Evolutionary conservation across 2,888 invertebrate species (phyloP).

Genomic region (Ophion ellenae): DNA sequence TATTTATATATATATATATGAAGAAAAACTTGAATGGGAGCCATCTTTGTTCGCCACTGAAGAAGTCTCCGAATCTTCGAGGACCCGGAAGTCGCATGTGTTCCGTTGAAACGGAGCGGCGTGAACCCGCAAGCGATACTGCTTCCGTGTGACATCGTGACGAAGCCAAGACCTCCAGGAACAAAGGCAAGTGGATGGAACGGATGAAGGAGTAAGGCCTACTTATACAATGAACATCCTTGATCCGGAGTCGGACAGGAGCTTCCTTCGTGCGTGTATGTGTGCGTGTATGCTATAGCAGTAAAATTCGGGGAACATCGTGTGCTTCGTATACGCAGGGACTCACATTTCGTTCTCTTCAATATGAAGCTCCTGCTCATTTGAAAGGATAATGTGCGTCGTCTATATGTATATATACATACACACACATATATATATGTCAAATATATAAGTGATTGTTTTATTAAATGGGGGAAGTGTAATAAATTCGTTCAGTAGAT

Average conservation of each 20-base stretch:
- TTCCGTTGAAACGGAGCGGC: constrained; percentile 30
- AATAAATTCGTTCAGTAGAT: too few species aligned
- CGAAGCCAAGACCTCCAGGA: constrained; percentile 1
- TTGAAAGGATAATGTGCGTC: too few species aligned
- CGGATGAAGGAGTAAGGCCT: constrained; percentile 4
- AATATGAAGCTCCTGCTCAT: too few species aligned
- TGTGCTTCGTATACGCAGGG: too few species aligned
- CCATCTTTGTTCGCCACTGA: background rate
- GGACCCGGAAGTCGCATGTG: constrained; percentile 38
- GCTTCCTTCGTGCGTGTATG: background rate
- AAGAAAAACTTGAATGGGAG: background rate
- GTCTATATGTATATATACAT: too few species aligned
- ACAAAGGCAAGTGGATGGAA: constrained; percentile 30
- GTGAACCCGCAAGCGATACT: constrained; percentile 7
- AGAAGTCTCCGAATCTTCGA: background rate
- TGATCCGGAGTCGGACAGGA: constrained; percentile 42
- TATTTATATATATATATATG: background rate
- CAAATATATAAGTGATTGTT: too few species aligned
- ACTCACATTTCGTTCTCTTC: too few species aligned
- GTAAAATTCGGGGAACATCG: too few species aligned
- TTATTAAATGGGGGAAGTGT: too few species aligned
- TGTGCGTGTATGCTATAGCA: too few species aligned
- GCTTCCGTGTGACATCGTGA: constrained; percentile 9
- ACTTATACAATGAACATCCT: constrained; percentile 54
- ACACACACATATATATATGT: too few species aligned